These are phyloP conservation scores for Rhinophrynus dorsalis DNA, from an alignment of 2,797 vertebrate genomes.

Conservation along the genomic window DNA sequence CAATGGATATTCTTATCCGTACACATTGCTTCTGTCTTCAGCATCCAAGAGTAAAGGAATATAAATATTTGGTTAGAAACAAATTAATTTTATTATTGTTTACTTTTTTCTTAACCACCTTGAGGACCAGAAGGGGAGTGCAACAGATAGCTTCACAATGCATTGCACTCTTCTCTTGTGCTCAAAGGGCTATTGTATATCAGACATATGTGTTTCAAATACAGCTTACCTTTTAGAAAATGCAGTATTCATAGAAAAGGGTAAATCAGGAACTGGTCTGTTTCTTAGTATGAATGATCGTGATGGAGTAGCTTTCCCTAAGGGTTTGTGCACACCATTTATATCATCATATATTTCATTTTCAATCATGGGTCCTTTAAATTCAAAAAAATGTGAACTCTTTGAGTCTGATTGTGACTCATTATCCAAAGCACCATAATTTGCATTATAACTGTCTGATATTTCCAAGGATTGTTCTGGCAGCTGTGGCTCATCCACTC, in stretches of 20 bases:
- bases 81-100: too few species aligned
- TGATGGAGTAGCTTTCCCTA: conserved; percentile 57
- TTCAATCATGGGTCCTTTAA: conserved; percentile 83
- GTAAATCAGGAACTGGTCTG: conserved; percentile 89
- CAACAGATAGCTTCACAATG: too few species aligned
- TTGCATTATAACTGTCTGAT: not conserved
- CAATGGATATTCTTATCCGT: too few species aligned
- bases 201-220: too few species aligned
- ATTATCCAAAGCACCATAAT: not conserved
- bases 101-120: too few species aligned
- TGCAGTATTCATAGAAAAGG: conserved; percentile 53
- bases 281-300: conserved; percentile 84
- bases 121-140: too few species aligned
- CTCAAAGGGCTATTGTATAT: too few species aligned
- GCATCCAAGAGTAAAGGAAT: too few species aligned
- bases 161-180: too few species aligned
- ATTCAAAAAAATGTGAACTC: conserved; percentile 36
- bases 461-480: not conserved
- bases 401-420: not conserved
- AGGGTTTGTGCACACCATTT: not conserved
- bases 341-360: conserved; percentile 80
- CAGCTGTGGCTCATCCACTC: not conserved
- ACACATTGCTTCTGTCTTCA: too few species aligned
- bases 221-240: conserved; percentile 76
- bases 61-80: too few species aligned